Conservation (phyloP, 2,888 invertebrate species). For the Drosophila kokeensis region DNA sequence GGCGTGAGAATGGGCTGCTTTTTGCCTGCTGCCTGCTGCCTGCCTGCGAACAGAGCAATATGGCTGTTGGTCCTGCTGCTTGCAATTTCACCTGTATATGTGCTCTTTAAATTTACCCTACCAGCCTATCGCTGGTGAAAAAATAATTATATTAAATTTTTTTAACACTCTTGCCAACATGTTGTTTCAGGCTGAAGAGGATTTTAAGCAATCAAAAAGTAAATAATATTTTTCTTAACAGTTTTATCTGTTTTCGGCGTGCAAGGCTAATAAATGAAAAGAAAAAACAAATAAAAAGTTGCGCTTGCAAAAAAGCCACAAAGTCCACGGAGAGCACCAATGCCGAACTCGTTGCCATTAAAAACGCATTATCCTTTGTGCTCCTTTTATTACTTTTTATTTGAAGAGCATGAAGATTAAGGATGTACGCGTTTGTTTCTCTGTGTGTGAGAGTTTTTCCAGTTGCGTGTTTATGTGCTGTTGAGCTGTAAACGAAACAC, state of each 20-base stretch:
- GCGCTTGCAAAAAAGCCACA: constrained; percentile 51
- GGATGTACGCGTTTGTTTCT: constrained; percentile 12
- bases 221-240: constrained; percentile 61
- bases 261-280: constrained; percentile 45
- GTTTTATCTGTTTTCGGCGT: constrained; percentile 65
- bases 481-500: constrained; percentile 61
- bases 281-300: constrained; percentile 32
- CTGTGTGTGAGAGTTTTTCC: constrained; percentile 17
- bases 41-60: constrained; percentile 14
- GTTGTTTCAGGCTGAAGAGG: constrained; percentile 22
- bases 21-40: constrained; percentile 3
- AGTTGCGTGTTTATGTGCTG: constrained; percentile 75
- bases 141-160: constrained; percentile 67
- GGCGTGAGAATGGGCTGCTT: constrained; percentile 10
- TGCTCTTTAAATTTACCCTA: constrained; percentile 43
- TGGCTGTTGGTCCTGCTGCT: constrained; percentile 18
- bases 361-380: constrained; percentile 80
- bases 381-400: constrained; percentile 77
- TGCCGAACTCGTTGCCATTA: constrained; percentile 77
- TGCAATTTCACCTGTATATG: constrained; percentile 41
- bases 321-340: constrained; percentile 56
- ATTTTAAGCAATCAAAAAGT: constrained; percentile 57
- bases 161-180: constrained; percentile 34
- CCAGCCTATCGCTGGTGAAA: constrained; percentile 27
- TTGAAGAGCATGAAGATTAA: constrained; percentile 67